Evolutionary conservation across 2,113 vertebrate species (phyloP), one percentile per base, ranked within the genome.

Genomic region (Urocolius indicus): DNA sequence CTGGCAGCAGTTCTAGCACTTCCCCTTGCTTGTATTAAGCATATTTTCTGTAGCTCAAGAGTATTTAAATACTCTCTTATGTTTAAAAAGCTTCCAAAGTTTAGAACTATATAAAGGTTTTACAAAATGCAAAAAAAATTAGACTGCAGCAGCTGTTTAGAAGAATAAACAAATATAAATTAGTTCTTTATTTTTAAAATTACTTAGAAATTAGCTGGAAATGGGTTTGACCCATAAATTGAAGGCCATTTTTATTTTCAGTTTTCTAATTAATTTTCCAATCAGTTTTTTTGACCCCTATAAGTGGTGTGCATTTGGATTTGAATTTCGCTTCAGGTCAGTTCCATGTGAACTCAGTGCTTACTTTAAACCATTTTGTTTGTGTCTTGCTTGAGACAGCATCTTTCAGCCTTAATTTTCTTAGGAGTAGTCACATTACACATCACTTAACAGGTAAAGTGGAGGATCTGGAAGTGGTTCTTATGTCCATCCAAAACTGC

Each of bases 51-150:
- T 83, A 76, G 54, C 54, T 93, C 30, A 72, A 81, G 16, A n/a
- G 16, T 71, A 58, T 86, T 95, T 82, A 79, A 89, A 65, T 67
- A 73, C 13, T 63, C n/a, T 95, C 45, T 81, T 23, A 87, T 78
- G 43, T 85, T 86, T 89, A 93, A 95, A 96, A 41, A 69, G 26
- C 65, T 80, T 74, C 48, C 43, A 92, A 80, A 90, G 71, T 72
- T 95, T 71, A 61, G 54, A 66, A 61, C 59, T 86, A 34, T 32
- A 62, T 43, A 3, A 66, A 73, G 32, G 61, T 95, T 95, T 91
- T 84, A 19, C 32, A 91, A 76, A 52, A 66, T 55, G 17, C n/a
- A 75, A 88, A 84, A 71, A 62, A 69, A n/a, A n/a, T n/a, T 9
- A 67, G 16, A 30, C 52, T 88, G 43, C 38, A 65, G 62, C 62